Evolutionary conservation across 2,888 invertebrate genomes (phyloP).

Genomic region (Nysson spinosus): DNA sequence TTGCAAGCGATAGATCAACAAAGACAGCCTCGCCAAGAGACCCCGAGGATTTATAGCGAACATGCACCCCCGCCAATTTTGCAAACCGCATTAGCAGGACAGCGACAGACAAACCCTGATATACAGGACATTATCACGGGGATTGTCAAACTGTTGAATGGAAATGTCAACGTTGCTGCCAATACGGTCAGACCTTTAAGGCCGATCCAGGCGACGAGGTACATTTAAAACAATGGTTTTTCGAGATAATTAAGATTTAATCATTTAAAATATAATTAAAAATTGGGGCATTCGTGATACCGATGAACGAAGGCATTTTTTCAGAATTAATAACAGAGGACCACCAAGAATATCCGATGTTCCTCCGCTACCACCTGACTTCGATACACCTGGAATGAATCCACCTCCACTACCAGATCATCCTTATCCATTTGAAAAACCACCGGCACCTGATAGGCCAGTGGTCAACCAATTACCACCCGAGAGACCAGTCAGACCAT

Average conservation of each 20-base stretch:
- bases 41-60: constrained; percentile 72
- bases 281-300: too few species aligned
- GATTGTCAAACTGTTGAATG: constrained; percentile 91
- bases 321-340: constrained; percentile 91
- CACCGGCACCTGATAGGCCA: constrained; percentile 80
- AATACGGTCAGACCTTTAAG: constrained; percentile 84
- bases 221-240: too few species aligned
- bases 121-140: constrained; percentile 95
- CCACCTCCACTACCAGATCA: constrained; percentile 79
- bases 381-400: constrained; percentile 80
- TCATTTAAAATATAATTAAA: too few species aligned
- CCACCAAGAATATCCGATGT: constrained; percentile 91
- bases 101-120: constrained; percentile 84
- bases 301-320: neutral
- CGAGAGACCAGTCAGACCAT: constrained; percentile 80
- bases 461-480: constrained; percentile 78
- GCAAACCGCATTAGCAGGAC: constrained; percentile 59
- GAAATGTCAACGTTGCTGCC: constrained; percentile 91
- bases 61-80: constrained; percentile 66
- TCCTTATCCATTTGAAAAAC: constrained; percentile 85
- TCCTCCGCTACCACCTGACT: constrained; percentile 84
- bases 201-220: constrained; percentile 79
- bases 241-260: too few species aligned
- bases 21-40: constrained; percentile 71
- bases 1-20: constrained; percentile 50